phyloP scores from a whole-genome alignment of 2,797 vertebrate species.

The Lithobates sylvaticus region DNA sequence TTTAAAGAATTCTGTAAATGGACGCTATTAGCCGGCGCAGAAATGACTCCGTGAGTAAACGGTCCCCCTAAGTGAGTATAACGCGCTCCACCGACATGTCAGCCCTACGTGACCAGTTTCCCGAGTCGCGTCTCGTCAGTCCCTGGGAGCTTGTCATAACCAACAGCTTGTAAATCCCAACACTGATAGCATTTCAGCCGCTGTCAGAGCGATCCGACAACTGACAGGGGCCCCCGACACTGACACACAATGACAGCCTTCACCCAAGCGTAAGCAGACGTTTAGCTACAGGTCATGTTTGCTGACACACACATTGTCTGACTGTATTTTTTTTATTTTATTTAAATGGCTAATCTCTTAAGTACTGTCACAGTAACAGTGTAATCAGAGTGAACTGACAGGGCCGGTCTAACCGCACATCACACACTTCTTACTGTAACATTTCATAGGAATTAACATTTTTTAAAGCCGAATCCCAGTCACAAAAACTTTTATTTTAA shows the following conservation, averaged over 20 bases:
- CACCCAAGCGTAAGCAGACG: background rate
- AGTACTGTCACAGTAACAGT: background rate
- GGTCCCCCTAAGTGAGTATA: background rate
- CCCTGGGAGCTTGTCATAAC: conserved; percentile 11
- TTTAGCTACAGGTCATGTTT: conserved; percentile 5
- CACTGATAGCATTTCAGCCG: conserved; percentile 1
- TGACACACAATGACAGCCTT: background rate
- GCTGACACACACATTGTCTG: background rate
- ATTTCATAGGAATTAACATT: too few species aligned
- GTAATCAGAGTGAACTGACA: background rate
- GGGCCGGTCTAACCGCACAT: background rate
- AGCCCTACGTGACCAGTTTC: conserved; percentile 19
- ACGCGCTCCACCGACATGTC: background rate
- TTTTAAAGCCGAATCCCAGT: too few species aligned
- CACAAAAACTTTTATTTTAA: too few species aligned
- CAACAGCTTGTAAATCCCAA: background rate
- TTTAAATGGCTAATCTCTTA: background rate
- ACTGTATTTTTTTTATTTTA: background rate
- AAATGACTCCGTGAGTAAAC: background rate
- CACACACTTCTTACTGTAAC: too few species aligned
- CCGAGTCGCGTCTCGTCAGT: background rate
- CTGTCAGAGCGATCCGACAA: conserved; percentile 23
- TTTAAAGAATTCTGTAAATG: too few species aligned
- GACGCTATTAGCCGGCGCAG: too few species aligned
- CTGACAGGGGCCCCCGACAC: conserved; percentile 5